Evolutionary conservation across 2,113 vertebrate species (phyloP), one percentile per base, ranked within the genome.

Genomic region (Pelusios castaneus): DNA sequence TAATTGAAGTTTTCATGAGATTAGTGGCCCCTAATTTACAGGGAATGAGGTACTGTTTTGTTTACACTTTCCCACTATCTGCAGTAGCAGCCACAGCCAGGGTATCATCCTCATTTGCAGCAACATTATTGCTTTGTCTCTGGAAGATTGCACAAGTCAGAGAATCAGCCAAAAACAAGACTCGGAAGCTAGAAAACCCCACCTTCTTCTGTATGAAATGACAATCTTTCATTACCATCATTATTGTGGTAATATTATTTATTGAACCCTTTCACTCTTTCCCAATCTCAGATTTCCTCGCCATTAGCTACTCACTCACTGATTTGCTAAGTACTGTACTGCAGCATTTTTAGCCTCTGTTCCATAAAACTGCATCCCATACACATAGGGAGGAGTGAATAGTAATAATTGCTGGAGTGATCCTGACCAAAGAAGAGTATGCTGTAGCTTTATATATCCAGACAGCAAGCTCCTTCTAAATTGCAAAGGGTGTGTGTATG

Each of bases 211-310:
- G 11, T 45, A 43, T 5, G 19, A 70, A 70, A 38, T 11, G 63
- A 70, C 25, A 27, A 45, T 76, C 25, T 45, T n/a, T 76, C 73
- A 76, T 27, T 13, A 45, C 73, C 43, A 43, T 75, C 24, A 27
- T 14, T 25, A 43, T 38, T 13, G 3, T 76, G 41, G 45, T 45
- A 27, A 24, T 45, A 76, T 45, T 29, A 25, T 25, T 27, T 13
- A 29, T 29, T 45, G 41, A 41, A 29, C 11, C 25, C 0, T 0
- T 25, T 21, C 73, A 70, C 24, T 78, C 31, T 27, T 0, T 85
- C 52, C 16, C 19, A 34, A 38, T 38, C 22, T 0, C 1, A 87
- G 86, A 78, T 11, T 43, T 88, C 1, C 0, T 0, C 2, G 5
- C 6, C 10, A 29, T 5, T 75, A 49, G 2, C 29, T 21, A 25